A percentile compares a stretch with the other conserved stretches of the same genome.
Evolutionary conservation across 2,888 invertebrate species (phyloP).

Genomic region (Napeogenes inachia): DNA sequence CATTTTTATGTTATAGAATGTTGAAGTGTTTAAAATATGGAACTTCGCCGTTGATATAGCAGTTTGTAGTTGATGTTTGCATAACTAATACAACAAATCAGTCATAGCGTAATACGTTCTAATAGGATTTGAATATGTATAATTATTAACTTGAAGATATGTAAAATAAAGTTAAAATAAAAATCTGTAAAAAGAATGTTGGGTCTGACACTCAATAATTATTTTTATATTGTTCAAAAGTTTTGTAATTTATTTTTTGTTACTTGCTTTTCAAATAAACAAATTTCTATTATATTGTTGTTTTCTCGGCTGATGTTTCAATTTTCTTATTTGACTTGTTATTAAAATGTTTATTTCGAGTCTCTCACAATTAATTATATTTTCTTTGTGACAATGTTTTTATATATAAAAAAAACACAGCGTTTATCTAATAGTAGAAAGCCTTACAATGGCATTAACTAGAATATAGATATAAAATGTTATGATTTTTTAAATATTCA

Average conservation of each 20-base stretch:
- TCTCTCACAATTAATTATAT: not conserved
- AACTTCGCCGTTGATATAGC: too few species aligned
- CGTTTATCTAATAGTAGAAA: conserved; percentile 1
- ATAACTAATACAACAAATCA: not conserved
- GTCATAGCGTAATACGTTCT: not conserved
- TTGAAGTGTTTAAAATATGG: too few species aligned
- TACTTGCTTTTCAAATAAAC: not conserved
- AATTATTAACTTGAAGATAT: not conserved
- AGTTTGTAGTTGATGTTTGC: too few species aligned
- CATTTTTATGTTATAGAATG: too few species aligned
- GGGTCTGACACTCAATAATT: conserved; percentile 11
- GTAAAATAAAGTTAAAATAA: not conserved
- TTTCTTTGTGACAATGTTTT: not conserved
- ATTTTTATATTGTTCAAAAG: conserved; percentile 6
- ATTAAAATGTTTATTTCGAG: not conserved
- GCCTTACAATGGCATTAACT: conserved; percentile 4
- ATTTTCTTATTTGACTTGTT: not conserved
- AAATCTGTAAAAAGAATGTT: not conserved
- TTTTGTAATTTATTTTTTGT: not conserved
- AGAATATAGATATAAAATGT: conserved; percentile 3
- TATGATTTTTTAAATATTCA: conserved; percentile 3
- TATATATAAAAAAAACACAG: conserved; percentile 1
- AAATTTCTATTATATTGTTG: not conserved
- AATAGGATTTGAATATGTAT: not conserved
- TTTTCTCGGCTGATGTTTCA: not conserved